These are phyloP conservation scores for Pseudolaguvia tuberculata DNA, from an alignment of 2,113 vertebrate genomes.

Conservation along the genomic window DNA sequence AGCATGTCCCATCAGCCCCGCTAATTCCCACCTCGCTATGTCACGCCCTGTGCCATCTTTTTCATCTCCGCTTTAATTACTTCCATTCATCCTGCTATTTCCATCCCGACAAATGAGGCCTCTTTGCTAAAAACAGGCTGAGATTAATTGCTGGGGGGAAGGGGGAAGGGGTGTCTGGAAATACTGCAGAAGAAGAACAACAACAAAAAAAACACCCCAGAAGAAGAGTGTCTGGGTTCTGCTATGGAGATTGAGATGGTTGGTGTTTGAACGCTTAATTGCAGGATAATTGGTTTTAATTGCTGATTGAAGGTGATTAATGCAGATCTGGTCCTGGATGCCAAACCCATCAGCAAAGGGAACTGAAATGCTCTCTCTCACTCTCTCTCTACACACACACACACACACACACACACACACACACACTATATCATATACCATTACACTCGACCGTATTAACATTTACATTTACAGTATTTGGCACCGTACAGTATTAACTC, in stretches of 20 bases:
- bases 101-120: constrained; percentile 49
- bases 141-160: constrained; percentile 40
- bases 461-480: no score
- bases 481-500: no score
- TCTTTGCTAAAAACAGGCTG: constrained; percentile 42
- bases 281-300: constrained; percentile 62
- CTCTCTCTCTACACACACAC: no score
- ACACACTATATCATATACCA: not conserved
- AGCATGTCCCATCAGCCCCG: constrained; percentile 90
- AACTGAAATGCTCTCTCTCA: constrained; percentile 82
- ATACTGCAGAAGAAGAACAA: constrained; percentile 43
- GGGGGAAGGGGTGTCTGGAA: constrained; percentile 41
- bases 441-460: not conserved
- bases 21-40: constrained; percentile 6
- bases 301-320: constrained; percentile 90
- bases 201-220: not conserved
- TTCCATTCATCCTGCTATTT: constrained; percentile 55
- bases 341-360: constrained; percentile 96
- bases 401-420: not conserved
- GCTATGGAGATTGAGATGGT: constrained; percentile 46
- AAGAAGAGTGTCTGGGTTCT: constrained; percentile 45
- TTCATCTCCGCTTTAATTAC: constrained; percentile 58
- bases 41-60: constrained; percentile 36
- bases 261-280: constrained; percentile 52
- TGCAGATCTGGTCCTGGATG: constrained; percentile 89